These are phyloP conservation scores for Cephus cinctus DNA, from an alignment of 1,140 invertebrate genomes.

Conservation along the genomic window DNA sequence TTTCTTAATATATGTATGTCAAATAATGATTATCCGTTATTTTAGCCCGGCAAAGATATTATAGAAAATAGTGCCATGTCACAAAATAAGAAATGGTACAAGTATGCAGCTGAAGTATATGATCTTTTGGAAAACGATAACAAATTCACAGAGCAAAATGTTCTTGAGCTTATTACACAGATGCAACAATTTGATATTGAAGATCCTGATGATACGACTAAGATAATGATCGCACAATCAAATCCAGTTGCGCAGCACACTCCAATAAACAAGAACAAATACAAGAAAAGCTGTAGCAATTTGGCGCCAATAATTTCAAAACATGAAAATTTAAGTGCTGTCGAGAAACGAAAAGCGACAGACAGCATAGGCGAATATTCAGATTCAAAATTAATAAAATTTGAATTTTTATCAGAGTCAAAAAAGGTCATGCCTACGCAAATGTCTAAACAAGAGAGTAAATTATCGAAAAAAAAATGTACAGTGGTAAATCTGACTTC, in stretches of 20 bases:
- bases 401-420: too few relatives aligned
- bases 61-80: neutral
- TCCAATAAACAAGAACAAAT: neutral
- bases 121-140: slow-evolving; percentile 5
- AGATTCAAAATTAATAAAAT: too few relatives aligned
- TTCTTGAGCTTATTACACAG: slow-evolving; percentile 5
- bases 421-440: too few relatives aligned
- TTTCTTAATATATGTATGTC: slow-evolving; percentile 9
- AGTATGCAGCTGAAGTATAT: neutral
- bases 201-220: neutral
- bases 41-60: neutral
- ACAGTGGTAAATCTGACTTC: too few relatives aligned
- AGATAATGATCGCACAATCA: neutral
- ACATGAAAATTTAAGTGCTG: too few relatives aligned
- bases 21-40: neutral
- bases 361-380: too few relatives aligned
- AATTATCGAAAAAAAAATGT: too few relatives aligned
- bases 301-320: too few relatives aligned
- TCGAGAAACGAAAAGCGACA: too few relatives aligned
- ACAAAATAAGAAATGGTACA: slow-evolving; percentile 2
- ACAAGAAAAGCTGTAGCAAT: too few relatives aligned
- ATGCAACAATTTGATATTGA: slow-evolving; percentile 4
- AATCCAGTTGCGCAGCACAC: neutral
- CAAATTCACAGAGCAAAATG: slow-evolving; percentile 5
- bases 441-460: too few relatives aligned